Evolutionary conservation across 2,113 vertebrate species (phyloP).

Genomic region (Macquaria ambigua): DNA sequence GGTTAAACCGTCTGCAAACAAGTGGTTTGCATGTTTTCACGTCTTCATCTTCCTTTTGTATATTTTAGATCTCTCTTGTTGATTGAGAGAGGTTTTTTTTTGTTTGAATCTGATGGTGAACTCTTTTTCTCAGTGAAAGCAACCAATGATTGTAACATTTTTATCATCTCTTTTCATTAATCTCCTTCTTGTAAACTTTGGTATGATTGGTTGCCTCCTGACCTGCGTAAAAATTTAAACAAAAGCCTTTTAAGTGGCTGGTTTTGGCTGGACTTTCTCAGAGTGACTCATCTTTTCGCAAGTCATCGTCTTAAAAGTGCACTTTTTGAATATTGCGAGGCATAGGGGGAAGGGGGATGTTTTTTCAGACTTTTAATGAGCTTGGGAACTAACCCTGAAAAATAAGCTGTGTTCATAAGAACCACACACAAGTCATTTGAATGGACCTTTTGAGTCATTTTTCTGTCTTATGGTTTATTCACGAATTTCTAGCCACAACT

Average conservation of each 20-base stretch:
- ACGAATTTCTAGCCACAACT: constrained; percentile 47
- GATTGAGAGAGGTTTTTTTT: constrained; percentile 60
- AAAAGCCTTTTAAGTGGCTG: constrained; percentile 56
- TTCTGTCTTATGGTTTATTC: constrained; percentile 23
- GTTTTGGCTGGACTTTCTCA: constrained; percentile 72
- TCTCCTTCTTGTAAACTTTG: constrained; percentile 56
- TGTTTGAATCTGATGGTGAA: constrained; percentile 42
- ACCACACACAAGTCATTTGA: constrained; percentile 37
- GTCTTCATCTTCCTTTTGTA: constrained; percentile 53
- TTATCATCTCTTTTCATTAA: constrained; percentile 55
- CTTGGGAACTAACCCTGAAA: constrained; percentile 53
- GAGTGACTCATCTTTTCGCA: constrained; percentile 55
- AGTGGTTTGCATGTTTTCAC: constrained; percentile 42
- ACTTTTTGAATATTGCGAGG: constrained; percentile 74
- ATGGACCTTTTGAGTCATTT: constrained; percentile 33
- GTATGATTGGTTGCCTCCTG: constrained; percentile 71
- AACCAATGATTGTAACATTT: constrained; percentile 64
- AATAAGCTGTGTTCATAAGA: constrained; percentile 50
- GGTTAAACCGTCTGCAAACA: constrained; percentile 16
- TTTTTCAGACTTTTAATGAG: constrained; percentile 46
- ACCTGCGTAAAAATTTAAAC: constrained; percentile 44
- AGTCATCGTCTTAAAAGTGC: constrained; percentile 77
- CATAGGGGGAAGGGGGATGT: not conserved
- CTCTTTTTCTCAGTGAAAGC: constrained; percentile 38
- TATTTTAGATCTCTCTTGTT: constrained; percentile 65